These are phyloP conservation scores for Phylloscopus collybita DNA, from an alignment of 2,797 vertebrate genomes.

Conservation along the genomic window DNA sequence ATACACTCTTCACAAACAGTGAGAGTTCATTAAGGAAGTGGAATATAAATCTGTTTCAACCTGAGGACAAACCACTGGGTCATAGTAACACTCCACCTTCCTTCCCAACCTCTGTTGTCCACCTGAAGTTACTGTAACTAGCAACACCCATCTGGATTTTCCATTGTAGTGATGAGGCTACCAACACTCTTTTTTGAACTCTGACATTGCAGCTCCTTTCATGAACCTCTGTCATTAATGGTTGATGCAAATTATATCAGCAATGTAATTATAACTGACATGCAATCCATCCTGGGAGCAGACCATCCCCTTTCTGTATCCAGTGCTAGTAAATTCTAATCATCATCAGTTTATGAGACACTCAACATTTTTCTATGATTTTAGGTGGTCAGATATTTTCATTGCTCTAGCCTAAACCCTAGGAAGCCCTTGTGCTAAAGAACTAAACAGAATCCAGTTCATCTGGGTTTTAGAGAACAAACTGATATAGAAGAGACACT, in stretches of 20 bases:
- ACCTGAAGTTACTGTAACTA: neutral
- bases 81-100: neutral
- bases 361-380: neutral
- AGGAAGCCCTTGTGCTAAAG: neutral
- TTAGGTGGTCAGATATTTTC: neutral
- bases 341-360: neutral
- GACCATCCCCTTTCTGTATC: neutral
- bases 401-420: neutral
- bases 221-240: neutral
- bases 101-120: neutral
- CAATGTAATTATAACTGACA: neutral
- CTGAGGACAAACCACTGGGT: neutral
- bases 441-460: neutral
- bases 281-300: accelerated
- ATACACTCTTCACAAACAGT: neutral
- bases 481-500: neutral
- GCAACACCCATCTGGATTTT: neutral
- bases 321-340: neutral
- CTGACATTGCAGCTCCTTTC: neutral
- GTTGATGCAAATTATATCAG: neutral
- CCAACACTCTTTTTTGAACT: neutral
- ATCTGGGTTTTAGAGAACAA: neutral
- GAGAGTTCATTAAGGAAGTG: neutral
- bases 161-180: neutral
- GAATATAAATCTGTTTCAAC: neutral